These are phyloP conservation scores for Triops longicaudatus DNA, from an alignment of 1,140 invertebrate genomes.

Conservation along the genomic window DNA sequence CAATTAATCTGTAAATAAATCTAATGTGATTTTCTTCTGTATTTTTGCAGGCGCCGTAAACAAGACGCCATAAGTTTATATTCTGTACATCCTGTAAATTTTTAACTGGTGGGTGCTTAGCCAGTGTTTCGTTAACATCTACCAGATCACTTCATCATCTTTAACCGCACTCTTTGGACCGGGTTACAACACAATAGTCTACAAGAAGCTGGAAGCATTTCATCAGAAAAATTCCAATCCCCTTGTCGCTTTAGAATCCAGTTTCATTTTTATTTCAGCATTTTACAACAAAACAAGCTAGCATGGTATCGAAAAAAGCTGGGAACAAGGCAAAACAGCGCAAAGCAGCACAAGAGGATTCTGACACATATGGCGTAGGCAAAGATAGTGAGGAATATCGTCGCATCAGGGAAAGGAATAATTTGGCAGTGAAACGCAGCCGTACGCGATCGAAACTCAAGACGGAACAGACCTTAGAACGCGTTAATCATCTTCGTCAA, in stretches of 20 bases:
- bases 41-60: not conserved
- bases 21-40: no score
- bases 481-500: conserved; percentile 64
- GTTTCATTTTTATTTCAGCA: not conserved
- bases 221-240: not conserved
- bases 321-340: conserved; percentile 20
- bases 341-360: conserved; percentile 36
- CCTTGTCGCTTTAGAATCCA: not conserved
- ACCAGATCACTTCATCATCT: not conserved
- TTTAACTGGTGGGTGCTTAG: conserved; percentile 1
- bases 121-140: not conserved
- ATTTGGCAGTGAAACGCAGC: conserved; percentile 79
- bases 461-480: conserved; percentile 65
- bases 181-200: not conserved
- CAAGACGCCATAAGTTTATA: not conserved
- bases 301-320: not conserved
- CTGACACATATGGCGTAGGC: conserved; percentile 41
- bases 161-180: not conserved
- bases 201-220: not conserved
- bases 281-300: not conserved
- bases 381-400: conserved; percentile 71
- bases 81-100: conserved; percentile 1
- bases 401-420: conserved; percentile 69
- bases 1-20: no score
- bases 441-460: conserved; percentile 71